Evolutionary conservation across 2,888 invertebrate genomes (phyloP).

Genomic region (Phoenoteleia sp.): DNA sequence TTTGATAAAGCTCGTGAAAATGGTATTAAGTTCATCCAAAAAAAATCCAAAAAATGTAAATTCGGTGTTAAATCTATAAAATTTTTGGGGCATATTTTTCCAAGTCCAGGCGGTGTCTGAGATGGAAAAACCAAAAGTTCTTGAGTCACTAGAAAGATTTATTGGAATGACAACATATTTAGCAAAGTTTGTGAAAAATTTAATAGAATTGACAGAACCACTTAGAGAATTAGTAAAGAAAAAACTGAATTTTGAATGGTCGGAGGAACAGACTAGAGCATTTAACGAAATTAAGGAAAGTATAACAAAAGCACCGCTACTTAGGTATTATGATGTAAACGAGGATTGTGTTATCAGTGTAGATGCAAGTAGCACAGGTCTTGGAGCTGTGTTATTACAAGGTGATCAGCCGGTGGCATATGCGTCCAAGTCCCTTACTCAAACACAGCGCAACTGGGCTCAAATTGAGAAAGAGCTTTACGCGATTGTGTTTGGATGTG

Average conservation of each 20-base stretch:
- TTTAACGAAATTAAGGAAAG: conserved; percentile 63
- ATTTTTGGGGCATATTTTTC: conserved; percentile 62
- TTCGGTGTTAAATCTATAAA: conserved; percentile 45
- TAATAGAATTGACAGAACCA: conserved; percentile 40
- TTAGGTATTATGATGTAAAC: conserved; percentile 69
- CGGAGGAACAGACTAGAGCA: conserved; percentile 45
- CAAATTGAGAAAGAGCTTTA: conserved; percentile 69
- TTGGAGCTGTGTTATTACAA: conserved; percentile 72
- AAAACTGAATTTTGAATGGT: conserved; percentile 46
- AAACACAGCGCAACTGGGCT: conserved; percentile 60
- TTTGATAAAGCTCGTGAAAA: conserved; percentile 40
- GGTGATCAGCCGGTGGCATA: conserved; percentile 69
- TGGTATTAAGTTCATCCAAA: conserved; percentile 57
- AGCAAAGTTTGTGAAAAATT: conserved; percentile 59
- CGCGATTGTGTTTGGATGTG: conserved; percentile 71
- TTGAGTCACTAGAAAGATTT: conserved; percentile 56
- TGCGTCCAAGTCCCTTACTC: conserved; percentile 71
- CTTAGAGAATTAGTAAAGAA: neutral
- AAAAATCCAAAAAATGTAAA: conserved; percentile 59
- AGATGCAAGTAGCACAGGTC: conserved; percentile 71
- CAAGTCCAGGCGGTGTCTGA: conserved; percentile 53
- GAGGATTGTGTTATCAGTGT: conserved; percentile 62
- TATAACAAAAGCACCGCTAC: conserved; percentile 49
- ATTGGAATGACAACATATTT: conserved; percentile 69
- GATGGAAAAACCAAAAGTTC: conserved; percentile 53